phyloP scores from a whole-genome alignment of 2,888 invertebrate genomes.

The Nezara viridula region DNA sequence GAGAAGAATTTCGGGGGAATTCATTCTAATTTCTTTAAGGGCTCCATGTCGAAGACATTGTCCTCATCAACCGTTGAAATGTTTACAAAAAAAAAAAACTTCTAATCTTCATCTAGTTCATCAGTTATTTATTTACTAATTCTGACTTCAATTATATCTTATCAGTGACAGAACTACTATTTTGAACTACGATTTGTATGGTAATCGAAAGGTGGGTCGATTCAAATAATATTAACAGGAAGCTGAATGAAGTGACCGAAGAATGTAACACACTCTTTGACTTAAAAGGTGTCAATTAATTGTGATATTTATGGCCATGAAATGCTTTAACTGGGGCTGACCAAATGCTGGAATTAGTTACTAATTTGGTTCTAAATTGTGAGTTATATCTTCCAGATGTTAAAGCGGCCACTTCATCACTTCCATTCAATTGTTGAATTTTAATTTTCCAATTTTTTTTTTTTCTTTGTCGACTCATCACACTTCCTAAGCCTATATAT shows the following conservation, averaged over 20 bases:
- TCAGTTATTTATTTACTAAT: background rate
- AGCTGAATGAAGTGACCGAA: background rate
- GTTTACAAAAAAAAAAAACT: too few species aligned
- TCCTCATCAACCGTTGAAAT: too few species aligned
- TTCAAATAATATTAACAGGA: background rate
- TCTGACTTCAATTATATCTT: background rate
- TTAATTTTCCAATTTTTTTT: background rate
- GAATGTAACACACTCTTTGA: background rate
- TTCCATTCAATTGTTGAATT: background rate
- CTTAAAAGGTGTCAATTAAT: constrained; percentile 16
- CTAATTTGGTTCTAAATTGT: background rate
- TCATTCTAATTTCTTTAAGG: too few species aligned
- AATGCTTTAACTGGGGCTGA: background rate
- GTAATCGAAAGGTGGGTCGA: background rate
- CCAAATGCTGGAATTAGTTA: background rate
- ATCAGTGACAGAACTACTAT: background rate
- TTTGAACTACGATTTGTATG: constrained; percentile 15
- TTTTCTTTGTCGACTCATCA: background rate
- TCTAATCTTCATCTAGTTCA: too few species aligned
- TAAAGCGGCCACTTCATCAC: background rate
- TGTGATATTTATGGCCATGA: background rate
- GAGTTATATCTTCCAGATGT: background rate
- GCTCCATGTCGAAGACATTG: too few species aligned
- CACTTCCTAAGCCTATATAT: background rate
- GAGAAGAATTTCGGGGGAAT: too few species aligned